Evolutionary conservation across 2,888 invertebrate species (phyloP).

Genomic region (Mesorhabditis belari): DNA sequence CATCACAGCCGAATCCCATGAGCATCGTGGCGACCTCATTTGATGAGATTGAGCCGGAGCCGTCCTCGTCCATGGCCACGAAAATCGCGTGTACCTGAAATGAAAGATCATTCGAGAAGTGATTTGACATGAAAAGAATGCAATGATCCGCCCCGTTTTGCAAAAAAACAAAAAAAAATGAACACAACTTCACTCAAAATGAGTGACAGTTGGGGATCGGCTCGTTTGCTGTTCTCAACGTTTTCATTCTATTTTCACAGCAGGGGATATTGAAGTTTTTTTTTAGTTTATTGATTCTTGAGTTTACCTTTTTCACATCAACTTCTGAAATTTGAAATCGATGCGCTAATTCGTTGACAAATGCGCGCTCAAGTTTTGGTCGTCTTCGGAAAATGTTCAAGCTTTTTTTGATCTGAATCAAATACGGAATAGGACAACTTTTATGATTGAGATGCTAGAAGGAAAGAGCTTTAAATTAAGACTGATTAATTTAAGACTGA

Average conservation of each 20-base stretch:
- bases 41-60: slow-evolving; percentile 34
- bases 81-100: slow-evolving; percentile 34
- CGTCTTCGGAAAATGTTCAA: not conserved
- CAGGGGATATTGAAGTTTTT: not conserved
- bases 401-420: not conserved
- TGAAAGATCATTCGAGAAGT: too few relatives aligned
- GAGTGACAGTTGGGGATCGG: too few relatives aligned
- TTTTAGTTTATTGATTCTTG: too few relatives aligned
- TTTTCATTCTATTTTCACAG: not conserved
- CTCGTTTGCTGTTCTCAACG: too few relatives aligned
- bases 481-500: too few relatives aligned
- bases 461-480: too few relatives aligned
- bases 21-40: slow-evolving; percentile 37
- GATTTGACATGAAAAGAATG: too few relatives aligned
- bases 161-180: too few relatives aligned
- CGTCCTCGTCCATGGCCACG: slow-evolving; percentile 38
- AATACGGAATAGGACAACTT: too few relatives aligned
- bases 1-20: slow-evolving; percentile 34
- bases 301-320: slow-evolving; percentile 38
- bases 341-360: slow-evolving; percentile 17
- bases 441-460: too few relatives aligned
- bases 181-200: too few relatives aligned
- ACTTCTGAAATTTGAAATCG: slow-evolving; percentile 22
- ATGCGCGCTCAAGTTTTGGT: not conserved
- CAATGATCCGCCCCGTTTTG: too few relatives aligned